Base-by-base conservation (phyloP, 2,113 vertebrate species). In the Talpa occidentalis region DNA sequence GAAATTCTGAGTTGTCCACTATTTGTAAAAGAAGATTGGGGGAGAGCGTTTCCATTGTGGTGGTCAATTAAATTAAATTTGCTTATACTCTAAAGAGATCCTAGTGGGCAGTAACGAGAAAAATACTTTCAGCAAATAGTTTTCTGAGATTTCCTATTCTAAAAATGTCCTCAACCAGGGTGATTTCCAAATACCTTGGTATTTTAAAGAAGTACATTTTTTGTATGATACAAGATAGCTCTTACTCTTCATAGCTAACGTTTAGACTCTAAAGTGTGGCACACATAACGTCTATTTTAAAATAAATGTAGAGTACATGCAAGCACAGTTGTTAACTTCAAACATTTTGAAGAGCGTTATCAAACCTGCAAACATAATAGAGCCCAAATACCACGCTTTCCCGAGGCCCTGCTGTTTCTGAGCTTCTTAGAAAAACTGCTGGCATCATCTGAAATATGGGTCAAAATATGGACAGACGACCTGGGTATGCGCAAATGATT, bases 201-300 rank as follows among this genome's bases (percentile, higher is more conserved):
- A 90, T 82, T 95, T 94, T 88, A 92, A 92, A 86, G 60, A 88
- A 94, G 44, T 81, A 77, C 2, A 67, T 93, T 95, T 90, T 93
- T 76, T 70, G 3, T 66, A 3, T 80, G 83, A 70, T 94, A 79
- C 56, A 92, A 70, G 69, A 24, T 69, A 93, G 82, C n/a, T 17
- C 47, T 85, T 37, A 72, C 54, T 89, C 64, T 52, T 69, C 6
- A 0, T 84, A 69, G 79, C 76, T 93, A 54, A 66, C 28, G 30
- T 90, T 73, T 80, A 89, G 78, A 89, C n/a, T 90, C 7, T 35
- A 76, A 44, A 54, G 26, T 42, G 26, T 16, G 64, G 30, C 62
- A 79, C n/a, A 32, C n/a, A 1, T 22, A 83, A 60, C 30, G 79
- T 87, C 9, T 37, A 12, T 94, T 82, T 78, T 81, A 78, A 95